These are phyloP conservation scores for Antechinus flavipes DNA, from an alignment of 2,113 vertebrate species.

Conservation along the genomic window DNA sequence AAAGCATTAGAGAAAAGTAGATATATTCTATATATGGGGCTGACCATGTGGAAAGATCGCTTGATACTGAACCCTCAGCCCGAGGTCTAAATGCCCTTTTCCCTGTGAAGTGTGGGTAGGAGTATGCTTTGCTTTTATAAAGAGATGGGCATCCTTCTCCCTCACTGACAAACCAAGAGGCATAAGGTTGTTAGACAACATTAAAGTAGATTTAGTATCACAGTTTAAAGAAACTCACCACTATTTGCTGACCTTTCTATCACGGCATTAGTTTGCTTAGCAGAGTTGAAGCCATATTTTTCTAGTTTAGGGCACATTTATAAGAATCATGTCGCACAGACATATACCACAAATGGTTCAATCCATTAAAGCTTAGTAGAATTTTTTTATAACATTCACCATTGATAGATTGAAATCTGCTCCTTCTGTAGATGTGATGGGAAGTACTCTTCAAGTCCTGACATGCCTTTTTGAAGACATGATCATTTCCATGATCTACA, in stretches of 20 bases:
- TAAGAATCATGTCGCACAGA: not conserved
- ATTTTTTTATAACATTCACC: not conserved
- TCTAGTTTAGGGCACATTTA: not conserved
- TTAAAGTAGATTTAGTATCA: not conserved
- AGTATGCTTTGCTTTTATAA: not conserved
- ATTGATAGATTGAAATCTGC: not conserved
- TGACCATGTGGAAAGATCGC: no score
- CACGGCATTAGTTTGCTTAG: not conserved
- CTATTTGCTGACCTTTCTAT: not conserved
- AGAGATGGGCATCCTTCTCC: not conserved
- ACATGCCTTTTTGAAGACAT: not conserved
- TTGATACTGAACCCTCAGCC: no score
- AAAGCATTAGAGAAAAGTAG: no score
- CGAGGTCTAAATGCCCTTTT: not conserved
- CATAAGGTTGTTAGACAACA: not conserved
- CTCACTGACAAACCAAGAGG: not conserved
- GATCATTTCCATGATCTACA: not conserved
- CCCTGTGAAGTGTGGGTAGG: not conserved
- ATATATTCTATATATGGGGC: no score
- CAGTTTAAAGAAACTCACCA: not conserved
- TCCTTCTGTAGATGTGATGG: not conserved
- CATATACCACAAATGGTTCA: no score
- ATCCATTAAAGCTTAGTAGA: not conserved
- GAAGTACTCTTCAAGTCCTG: not conserved
- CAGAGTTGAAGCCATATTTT: not conserved